phyloP scores from a whole-genome alignment of 2,888 invertebrate genomes.

The Ochropleura plecta region DNA sequence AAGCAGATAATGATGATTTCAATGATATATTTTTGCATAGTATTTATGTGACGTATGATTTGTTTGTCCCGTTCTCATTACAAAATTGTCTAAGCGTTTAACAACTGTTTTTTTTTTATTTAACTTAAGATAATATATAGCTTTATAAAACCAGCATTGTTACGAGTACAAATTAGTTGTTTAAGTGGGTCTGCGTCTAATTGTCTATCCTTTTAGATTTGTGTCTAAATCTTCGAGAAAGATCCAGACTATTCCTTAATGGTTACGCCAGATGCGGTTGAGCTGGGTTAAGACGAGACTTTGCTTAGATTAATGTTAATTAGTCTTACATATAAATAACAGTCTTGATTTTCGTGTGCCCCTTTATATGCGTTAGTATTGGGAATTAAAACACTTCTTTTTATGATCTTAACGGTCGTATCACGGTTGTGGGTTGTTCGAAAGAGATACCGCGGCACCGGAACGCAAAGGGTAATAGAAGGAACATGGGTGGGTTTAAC shows the following conservation, averaged over 20 bases:
- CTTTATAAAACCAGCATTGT: neutral
- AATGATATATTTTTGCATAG: neutral
- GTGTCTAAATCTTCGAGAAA: constrained; percentile 22
- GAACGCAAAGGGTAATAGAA: too few relatives aligned
- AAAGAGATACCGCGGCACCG: too few relatives aligned
- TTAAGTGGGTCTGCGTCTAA: constrained; percentile 19
- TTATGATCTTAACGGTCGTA: too few relatives aligned
- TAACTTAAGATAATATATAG: neutral
- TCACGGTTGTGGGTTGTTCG: too few relatives aligned
- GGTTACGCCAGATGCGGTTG: constrained; percentile 34
- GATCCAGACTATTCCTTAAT: constrained; percentile 34
- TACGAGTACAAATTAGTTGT: constrained; percentile 1
- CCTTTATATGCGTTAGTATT: constrained; percentile 9
- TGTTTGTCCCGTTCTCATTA: neutral
- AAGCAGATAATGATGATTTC: neutral
- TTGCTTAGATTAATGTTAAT: constrained; percentile 38
- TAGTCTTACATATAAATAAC: constrained; percentile 12
- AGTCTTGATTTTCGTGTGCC: constrained; percentile 4
- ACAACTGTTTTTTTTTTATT: neutral
- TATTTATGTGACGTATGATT: neutral
- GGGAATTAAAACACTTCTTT: neutral
- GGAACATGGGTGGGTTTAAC: too few relatives aligned
- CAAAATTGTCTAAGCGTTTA: neutral
- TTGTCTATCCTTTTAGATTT: constrained; percentile 7
- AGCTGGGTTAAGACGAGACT: constrained; percentile 24